Evolutionary conservation across 2,888 invertebrate genomes (phyloP), one percentile per base, ranked within the genome.

Genomic region (Drosophila tanythrix): DNA sequence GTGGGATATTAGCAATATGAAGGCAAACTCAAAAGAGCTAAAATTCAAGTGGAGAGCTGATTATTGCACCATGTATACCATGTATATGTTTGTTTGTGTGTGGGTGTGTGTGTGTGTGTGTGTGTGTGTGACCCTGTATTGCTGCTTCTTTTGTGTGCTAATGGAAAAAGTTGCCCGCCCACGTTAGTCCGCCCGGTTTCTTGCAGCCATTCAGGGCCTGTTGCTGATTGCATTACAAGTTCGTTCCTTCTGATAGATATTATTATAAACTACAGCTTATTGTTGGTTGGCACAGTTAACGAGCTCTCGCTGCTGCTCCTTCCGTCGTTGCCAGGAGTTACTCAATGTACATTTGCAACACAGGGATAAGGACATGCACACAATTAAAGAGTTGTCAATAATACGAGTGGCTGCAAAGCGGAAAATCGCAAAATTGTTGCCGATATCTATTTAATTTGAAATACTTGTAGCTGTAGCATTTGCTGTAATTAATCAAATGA

Each of bases 101-200:
- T n/a, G n/a, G n/a, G n/a, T 38, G 40, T 55, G 31, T 46, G 21
- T 57, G 21, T 56, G 43, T 36, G 13, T 38, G 40, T 51, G 38
- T 46, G 15, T 40, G 33, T 56, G 38, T 48, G 25, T 55, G 25
- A 40, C 57, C 38, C n/a, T 38, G 53, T 57, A 50, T 57, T 58
- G 58, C 40, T 56, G 53, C 27, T 31, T 56, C 59, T 27, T 77
- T 77, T 83, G 77, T 74, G 70, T 60, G 52, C 40, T 82, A 87
- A 83, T 83, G 79, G 76, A 76, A 83, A 83, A 83, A 82, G 82
- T 82, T 82, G 58, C 31, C 43, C 29, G 60, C 46, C 62, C 46
- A 38, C 48, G 6, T 38, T 27, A 15, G 25, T 15, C 46, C 31
- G 36, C 48, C 8, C 13, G 21, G 25, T 25, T 18, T 29, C 48